Conservation (phyloP, 2,797 vertebrate genomes). For the Peromyscus eremicus region DNA sequence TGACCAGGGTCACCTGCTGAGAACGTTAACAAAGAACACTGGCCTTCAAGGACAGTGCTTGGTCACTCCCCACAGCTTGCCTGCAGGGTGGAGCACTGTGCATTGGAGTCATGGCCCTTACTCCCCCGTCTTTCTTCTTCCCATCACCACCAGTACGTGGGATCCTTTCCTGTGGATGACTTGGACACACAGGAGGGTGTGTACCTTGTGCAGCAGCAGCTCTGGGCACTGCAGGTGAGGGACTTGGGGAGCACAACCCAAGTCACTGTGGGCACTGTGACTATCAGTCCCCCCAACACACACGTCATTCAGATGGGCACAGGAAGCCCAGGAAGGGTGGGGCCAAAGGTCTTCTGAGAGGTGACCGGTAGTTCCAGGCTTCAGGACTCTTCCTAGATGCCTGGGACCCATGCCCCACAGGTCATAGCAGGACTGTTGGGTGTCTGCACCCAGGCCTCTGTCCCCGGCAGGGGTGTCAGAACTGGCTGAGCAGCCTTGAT, state of each 20-base stretch:
- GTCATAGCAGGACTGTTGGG: neutral
- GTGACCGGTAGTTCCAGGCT: neutral
- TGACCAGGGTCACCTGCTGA: neutral
- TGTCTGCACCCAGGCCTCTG: neutral
- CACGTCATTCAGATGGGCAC: neutral
- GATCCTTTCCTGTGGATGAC: conserved; percentile 95
- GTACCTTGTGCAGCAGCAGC: conserved; percentile 90
- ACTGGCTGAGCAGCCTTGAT: neutral
- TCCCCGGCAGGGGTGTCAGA: neutral
- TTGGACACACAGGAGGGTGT: conserved; percentile 92
- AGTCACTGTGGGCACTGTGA: neutral
- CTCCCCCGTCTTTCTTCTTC: neutral
- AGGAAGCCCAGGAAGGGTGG: neutral
- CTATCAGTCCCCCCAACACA: too few species aligned
- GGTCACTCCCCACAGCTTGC: neutral
- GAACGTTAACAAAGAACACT: neutral
- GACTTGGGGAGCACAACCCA: neutral
- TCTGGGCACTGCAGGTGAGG: conserved; percentile 91
- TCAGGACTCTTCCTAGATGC: neutral
- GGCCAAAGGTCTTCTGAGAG: neutral
- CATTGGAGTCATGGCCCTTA: neutral
- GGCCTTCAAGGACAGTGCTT: neutral
- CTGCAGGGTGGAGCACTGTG: neutral
- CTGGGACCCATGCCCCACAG: neutral
- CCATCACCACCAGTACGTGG: conserved; percentile 91